Evolutionary conservation across 2,113 vertebrate species (phyloP).

Genomic region (Halichoeres trimaculatus): DNA sequence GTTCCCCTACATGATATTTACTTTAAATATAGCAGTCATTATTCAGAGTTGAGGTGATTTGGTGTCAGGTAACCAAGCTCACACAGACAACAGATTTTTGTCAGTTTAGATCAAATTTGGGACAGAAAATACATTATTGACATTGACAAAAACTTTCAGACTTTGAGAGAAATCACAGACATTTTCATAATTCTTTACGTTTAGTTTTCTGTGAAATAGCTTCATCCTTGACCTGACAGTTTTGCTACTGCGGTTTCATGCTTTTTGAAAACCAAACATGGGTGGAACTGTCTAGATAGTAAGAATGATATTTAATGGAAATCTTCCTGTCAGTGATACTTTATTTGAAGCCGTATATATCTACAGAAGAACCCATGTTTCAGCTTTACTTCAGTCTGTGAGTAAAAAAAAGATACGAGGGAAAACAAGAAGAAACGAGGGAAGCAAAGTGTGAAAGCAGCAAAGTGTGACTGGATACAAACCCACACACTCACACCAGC

Average conservation of each 20-base stretch:
- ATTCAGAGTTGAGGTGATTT: background rate
- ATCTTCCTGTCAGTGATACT: constrained; percentile 7
- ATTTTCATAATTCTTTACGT: background rate
- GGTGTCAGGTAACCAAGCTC: background rate
- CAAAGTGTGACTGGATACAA: constrained; percentile 35
- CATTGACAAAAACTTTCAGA: background rate
- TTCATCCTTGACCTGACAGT: constrained; percentile 28
- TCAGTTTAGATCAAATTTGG: background rate
- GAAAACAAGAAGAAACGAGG: constrained; percentile 14
- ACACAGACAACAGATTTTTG: too few species aligned
- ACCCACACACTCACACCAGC: constrained; percentile 40
- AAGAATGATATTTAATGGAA: constrained; percentile 34
- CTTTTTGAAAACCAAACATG: constrained; percentile 44
- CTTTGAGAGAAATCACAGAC: background rate
- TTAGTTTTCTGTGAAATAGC: constrained; percentile 6
- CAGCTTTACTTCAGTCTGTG: constrained; percentile 25
- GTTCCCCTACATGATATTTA: background rate
- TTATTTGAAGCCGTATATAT: constrained; percentile 11
- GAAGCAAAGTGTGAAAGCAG: constrained; percentile 20
- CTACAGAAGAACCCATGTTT: constrained; percentile 11
- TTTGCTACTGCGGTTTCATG: constrained; percentile 23
- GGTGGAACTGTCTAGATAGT: constrained; percentile 19
- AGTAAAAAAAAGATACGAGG: constrained; percentile 5
- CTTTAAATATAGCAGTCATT: background rate
- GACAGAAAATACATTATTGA: background rate